These are phyloP conservation scores for Nothobranchius furzeri DNA, from an alignment of 2,113 vertebrate genomes.

Conservation along the genomic window DNA sequence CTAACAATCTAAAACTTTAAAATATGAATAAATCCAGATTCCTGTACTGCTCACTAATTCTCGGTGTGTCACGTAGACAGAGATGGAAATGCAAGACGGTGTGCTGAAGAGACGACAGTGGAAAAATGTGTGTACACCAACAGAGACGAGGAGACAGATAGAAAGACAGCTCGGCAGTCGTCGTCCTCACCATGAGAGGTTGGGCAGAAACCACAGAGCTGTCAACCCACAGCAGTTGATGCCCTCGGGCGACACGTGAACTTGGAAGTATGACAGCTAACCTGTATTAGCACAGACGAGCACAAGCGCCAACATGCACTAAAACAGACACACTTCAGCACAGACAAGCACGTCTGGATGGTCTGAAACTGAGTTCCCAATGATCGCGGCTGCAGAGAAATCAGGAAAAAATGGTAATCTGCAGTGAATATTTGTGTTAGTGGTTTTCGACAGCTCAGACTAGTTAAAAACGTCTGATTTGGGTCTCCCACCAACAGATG, in stretches of 20 bases:
- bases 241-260: slow-evolving; percentile 53
- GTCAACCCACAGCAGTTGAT: slow-evolving; percentile 52
- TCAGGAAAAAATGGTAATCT: slow-evolving; percentile 1
- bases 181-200: slow-evolving; percentile 28
- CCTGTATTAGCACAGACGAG: slow-evolving; percentile 33
- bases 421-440: slow-evolving; percentile 1
- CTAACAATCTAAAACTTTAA: too few relatives aligned
- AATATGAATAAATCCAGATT: too few relatives aligned
- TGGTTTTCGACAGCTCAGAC: too few relatives aligned
- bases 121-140: slow-evolving; percentile 15
- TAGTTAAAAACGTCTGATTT: too few relatives aligned
- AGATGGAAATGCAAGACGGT: slow-evolving; percentile 8
- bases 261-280: slow-evolving; percentile 54
- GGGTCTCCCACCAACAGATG: too few relatives aligned
- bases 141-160: slow-evolving; percentile 21
- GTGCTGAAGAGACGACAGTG: slow-evolving; percentile 16
- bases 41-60: not conserved
- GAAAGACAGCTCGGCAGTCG: slow-evolving; percentile 40
- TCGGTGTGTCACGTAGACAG: slow-evolving; percentile 11
- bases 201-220: slow-evolving; percentile 33
- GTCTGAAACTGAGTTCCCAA: not conserved
- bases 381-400: too few relatives aligned
- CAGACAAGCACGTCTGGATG: not conserved
- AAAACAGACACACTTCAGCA: not conserved
- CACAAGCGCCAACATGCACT: slow-evolving; percentile 24